phyloP scores from a whole-genome alignment of 1,140 invertebrate species.

The Melipona quadrifasciata region DNA sequence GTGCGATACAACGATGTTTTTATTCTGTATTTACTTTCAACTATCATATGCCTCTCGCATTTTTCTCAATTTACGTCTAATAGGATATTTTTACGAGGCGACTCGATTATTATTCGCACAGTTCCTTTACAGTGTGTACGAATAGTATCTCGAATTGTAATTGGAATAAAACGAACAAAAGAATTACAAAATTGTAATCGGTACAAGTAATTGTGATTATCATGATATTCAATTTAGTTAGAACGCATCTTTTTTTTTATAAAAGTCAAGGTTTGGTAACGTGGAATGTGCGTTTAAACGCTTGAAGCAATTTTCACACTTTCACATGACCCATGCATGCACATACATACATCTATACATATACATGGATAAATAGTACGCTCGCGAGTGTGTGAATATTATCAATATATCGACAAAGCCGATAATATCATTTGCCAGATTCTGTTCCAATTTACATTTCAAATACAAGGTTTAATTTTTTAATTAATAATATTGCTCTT shows the following conservation, averaged over 20 bases:
- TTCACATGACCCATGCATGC: neutral
- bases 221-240: neutral
- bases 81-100: neutral
- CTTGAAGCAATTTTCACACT: neutral
- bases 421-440: neutral
- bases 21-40: slow-evolving; percentile 26
- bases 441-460: neutral
- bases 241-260: neutral
- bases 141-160: neutral
- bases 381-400: neutral
- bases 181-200: neutral
- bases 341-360: neutral
- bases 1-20: slow-evolving; percentile 39
- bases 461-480: neutral
- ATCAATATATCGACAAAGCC: neutral
- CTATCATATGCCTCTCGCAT: slow-evolving; percentile 8
- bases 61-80: slow-evolving; percentile 18
- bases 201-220: neutral
- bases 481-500: slow-evolving; percentile 17
- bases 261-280: neutral
- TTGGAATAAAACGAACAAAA: neutral
- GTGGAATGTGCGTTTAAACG: neutral
- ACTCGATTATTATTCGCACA: slow-evolving; percentile 3
- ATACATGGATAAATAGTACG: neutral
- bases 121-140: neutral